A percentile compares a stretch with the other conserved stretches of the same genome.
Evolutionary conservation across 92 coral and sea anemone genomes (phyloP).

Genomic region (Palythoa grandiflora): DNA sequence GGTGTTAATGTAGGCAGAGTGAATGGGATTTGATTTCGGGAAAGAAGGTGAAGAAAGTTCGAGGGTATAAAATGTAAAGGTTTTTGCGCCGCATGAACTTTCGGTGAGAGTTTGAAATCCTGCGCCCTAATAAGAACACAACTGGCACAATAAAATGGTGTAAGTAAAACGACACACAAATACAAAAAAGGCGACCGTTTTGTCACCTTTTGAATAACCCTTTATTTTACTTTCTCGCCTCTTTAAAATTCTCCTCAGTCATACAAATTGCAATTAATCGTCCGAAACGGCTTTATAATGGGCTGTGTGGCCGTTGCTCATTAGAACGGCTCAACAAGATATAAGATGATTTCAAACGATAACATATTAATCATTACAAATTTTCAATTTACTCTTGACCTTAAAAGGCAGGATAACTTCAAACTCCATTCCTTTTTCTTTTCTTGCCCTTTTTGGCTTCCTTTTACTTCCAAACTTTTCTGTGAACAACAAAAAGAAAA

Average conservation of each 20-base stretch:
- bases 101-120: constrained; percentile 2
- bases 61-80: not conserved
- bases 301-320: not conserved
- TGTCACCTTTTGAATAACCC: constrained; percentile 27
- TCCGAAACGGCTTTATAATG: constrained; percentile 25
- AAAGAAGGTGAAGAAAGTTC: not conserved
- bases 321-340: not conserved
- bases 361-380: constrained; percentile 14
- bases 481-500: not conserved
- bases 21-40: not conserved
- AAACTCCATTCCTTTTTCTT: not conserved
- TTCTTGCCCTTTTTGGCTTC: not conserved
- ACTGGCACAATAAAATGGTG: constrained; percentile 8
- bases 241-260: not conserved
- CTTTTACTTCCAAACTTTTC: constrained; percentile 6
- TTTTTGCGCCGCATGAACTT: not conserved
- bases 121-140: not conserved
- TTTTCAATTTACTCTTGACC: constrained; percentile 12
- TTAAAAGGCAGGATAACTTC: constrained; percentile 10
- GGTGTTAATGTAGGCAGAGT: constrained; percentile 5
- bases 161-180: constrained; percentile 6
- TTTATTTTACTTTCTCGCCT: not conserved
- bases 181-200: constrained; percentile 13
- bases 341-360: constrained; percentile 32
- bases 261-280: not conserved